Conservation (phyloP, 2,113 vertebrate species). For the Genyomyrus donnyi region DNA sequence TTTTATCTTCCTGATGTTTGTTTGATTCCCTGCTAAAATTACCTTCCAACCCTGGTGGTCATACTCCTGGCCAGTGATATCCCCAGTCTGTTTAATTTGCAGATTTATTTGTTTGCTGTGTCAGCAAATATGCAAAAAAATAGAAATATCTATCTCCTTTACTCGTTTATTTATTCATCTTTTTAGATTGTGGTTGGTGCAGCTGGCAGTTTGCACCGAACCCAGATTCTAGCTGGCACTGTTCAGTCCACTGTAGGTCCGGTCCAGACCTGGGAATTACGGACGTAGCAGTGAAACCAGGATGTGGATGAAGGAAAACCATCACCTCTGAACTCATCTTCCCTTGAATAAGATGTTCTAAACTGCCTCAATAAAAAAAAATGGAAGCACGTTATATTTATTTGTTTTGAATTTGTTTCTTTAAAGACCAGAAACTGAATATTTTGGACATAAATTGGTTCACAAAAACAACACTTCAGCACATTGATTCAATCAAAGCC, state of each 20-base stretch:
- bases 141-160: slow-evolving; percentile 53
- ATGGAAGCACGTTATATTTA: not conserved
- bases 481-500: not conserved
- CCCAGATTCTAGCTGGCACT: slow-evolving; percentile 31
- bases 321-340: not conserved
- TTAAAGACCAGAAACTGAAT: not conserved
- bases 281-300: not conserved
- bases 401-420: not conserved
- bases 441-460: not conserved
- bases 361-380: not conserved
- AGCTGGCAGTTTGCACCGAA: slow-evolving; percentile 30
- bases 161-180: slow-evolving; percentile 49
- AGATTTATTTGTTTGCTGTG: slow-evolving; percentile 61
- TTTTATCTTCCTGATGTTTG: slow-evolving; percentile 42
- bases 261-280: not conserved
- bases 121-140: slow-evolving; percentile 53
- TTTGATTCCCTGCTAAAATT: slow-evolving; percentile 22
- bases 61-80: slow-evolving; percentile 46
- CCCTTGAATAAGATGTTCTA: not conserved
- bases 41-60: slow-evolving; percentile 52
- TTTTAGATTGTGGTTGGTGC: slow-evolving; percentile 55
- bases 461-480: not conserved
- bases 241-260: not conserved
- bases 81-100: slow-evolving; percentile 52
- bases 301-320: not conserved